Base-by-base conservation (phyloP, 2,113 vertebrate species). In the Carollia perspicillata region DNA sequence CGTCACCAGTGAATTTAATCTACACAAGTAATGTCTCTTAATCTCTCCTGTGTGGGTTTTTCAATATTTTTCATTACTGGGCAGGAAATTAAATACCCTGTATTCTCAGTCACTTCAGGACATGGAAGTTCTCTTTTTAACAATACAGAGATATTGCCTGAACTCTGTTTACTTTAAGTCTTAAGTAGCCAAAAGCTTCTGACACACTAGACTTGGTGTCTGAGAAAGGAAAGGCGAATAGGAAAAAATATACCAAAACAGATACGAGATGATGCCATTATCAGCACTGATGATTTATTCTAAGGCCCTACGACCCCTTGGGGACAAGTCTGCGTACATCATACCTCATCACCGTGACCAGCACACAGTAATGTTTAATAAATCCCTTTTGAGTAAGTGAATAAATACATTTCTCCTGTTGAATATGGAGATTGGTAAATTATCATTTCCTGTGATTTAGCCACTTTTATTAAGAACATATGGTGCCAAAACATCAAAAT, bases 1-100 rank as follows among this genome's bases (percentile, higher is more conserved):
- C 49, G 30, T 86, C 30, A 79, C 79, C 80, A 65, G 30, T 89
- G 35, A 95, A 80, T 89, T 89, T 89, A 94, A 90, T 77, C 78
- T 53, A 9, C 51, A 80, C 90, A 58, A 96, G 87, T 96, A 94
- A 96, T 93, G n/a, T 12, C 51, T 95, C 78, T 91, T 89, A 89
- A 93, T 94, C 60, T 96, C 65, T 96, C 90, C 58, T 35, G 20
- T 5, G 16, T 87, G 26, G 92, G 20, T 4, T 68, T 91, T 79
- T 96, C 49, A 58, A 55, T 94, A 77, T 74, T 95, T 96, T 90
- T 91, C 81, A 84, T 63, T 89, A 94, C 37, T 75, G 66, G 78
- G 93, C 55, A 97, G 86, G 87, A 97, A 94, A 93, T 96, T 96
- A 97, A 97, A 87, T 51, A 78, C 69, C 69, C 53, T 74, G 3